These are phyloP conservation scores for Drosophila lacertosa DNA, from an alignment of 1,140 invertebrate genomes.

Conservation along the genomic window DNA sequence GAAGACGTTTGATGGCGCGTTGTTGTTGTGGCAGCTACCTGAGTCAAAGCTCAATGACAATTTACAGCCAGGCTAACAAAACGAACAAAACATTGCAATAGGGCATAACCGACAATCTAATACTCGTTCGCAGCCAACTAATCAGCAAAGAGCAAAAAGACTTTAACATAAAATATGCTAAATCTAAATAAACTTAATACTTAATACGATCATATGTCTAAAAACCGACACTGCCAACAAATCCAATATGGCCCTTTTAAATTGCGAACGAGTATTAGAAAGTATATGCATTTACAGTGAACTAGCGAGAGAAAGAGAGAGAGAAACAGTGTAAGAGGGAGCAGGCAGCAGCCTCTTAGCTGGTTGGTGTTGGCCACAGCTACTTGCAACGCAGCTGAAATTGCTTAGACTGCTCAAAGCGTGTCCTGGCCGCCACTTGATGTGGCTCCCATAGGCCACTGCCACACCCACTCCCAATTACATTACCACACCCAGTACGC, in stretches of 20 bases:
- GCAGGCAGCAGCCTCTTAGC: neutral
- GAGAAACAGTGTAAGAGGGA: neutral
- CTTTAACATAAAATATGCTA: no score
- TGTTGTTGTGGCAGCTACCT: slow-evolving; percentile 47
- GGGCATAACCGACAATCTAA: neutral
- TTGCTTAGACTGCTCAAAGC: slow-evolving; percentile 50
- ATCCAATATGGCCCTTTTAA: no score
- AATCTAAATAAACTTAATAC: no score
- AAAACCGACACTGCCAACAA: no score
- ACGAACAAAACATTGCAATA: neutral
- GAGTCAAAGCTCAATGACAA: slow-evolving; percentile 55
- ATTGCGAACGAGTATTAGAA: neutral
- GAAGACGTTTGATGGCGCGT: slow-evolving; percentile 46
- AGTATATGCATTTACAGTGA: no score
- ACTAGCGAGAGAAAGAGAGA: neutral
- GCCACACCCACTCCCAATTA: neutral
- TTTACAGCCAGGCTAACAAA: slow-evolving; percentile 34
- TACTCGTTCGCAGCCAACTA: neutral
- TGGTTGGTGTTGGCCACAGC: slow-evolving; percentile 4
- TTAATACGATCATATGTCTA: no score
- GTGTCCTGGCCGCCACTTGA: slow-evolving; percentile 37
- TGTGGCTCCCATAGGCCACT: slow-evolving; percentile 18
- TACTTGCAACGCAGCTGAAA: slow-evolving; percentile 45
- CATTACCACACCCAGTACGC: neutral
- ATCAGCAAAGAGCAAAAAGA: no score